Base-by-base conservation (phyloP, 2,113 vertebrate species). In the Sinocyclocheilus rhinocerous region DNA sequence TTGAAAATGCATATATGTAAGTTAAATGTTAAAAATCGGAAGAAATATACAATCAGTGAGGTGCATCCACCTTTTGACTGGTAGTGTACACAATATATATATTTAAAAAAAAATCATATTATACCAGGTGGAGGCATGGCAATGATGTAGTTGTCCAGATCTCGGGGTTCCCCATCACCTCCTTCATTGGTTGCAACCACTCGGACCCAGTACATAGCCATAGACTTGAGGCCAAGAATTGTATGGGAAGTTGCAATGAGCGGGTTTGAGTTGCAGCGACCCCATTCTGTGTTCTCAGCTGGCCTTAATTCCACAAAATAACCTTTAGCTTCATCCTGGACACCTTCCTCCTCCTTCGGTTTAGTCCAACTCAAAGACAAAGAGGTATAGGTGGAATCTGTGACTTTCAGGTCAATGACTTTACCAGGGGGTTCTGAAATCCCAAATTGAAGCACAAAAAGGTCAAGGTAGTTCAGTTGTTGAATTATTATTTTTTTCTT, bases 301-400 rank as follows among this genome's bases (percentile, higher is more conserved):
- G 93, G 88, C 33, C 94, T 91, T 81, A 97, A 89, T 90, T 97
- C 97, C 84, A 97, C 96, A 85, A 96, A 91, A 0, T 97, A 97
- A 3, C 96, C 96, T 85, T 94, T 96, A 36, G 95, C 95, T 16
- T 91, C 90, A 3, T 92, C 93, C 69, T 93, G 88, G 65, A 94
- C 92, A 3, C 93, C 95, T 0, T 93, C 91, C 24, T 94, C 89
- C 3, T 89, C 42, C 1, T 89, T 94, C 0, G 97, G 96, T 89
- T 89, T 94, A 45, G 69, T 93, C 97, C 97, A 97, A 18, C 91
- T 92, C 89, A 98, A 87, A 2, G 94, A 95, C 91, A 98, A 88
- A 5, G 95, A 96, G 52, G 90, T 93, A 77, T 94, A 91, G 2
- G 95, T 93, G 0, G 95, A 96, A 87, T 94, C 94, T 75, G 93